Conservation (phyloP, 2,888 invertebrate genomes). For the Pollenia griseotomentosa region DNA sequence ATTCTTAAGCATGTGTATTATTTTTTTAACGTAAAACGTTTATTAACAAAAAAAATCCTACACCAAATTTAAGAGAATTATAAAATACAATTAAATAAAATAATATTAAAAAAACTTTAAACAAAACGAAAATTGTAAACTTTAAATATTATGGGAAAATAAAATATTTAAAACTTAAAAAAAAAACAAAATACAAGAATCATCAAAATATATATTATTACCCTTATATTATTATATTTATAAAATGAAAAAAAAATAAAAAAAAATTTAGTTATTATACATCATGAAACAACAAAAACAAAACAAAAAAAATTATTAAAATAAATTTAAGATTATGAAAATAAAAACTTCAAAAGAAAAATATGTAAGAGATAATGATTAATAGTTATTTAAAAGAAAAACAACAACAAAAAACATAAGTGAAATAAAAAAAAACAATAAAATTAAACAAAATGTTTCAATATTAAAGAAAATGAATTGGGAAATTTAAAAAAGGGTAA, state of each 20-base stretch:
- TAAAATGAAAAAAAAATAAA: slow-evolving; percentile 68
- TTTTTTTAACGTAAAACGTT: slow-evolving; percentile 72
- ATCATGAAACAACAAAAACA: slow-evolving; percentile 66
- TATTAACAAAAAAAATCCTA: slow-evolving; percentile 63
- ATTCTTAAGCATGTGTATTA: slow-evolving; percentile 60
- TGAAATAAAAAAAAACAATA: slow-evolving; percentile 68
- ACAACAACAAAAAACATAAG: slow-evolving; percentile 66
- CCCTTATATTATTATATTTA: slow-evolving; percentile 73
- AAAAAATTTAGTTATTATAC: slow-evolving; percentile 72
- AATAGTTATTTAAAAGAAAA: slow-evolving; percentile 72
- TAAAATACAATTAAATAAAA: slow-evolving; percentile 63
- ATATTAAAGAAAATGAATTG: too few species aligned
- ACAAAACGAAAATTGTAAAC: slow-evolving; percentile 65
- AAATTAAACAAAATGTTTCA: slow-evolving; percentile 58
- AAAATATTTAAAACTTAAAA: slow-evolving; percentile 42
- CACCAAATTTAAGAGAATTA: slow-evolving; percentile 68
- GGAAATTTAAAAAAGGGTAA: not conserved
- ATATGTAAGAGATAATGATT: slow-evolving; percentile 73
- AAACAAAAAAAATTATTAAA: slow-evolving; percentile 65
- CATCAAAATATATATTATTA: slow-evolving; percentile 70
- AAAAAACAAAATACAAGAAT: slow-evolving; percentile 60
- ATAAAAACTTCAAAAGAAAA: slow-evolving; percentile 49
- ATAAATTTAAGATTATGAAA: slow-evolving; percentile 71
- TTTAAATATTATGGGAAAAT: slow-evolving; percentile 61
- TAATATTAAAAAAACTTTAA: slow-evolving; percentile 30